Base-by-base conservation (phyloP, 2,797 vertebrate species). In the Leptatherina wallacei region DNA sequence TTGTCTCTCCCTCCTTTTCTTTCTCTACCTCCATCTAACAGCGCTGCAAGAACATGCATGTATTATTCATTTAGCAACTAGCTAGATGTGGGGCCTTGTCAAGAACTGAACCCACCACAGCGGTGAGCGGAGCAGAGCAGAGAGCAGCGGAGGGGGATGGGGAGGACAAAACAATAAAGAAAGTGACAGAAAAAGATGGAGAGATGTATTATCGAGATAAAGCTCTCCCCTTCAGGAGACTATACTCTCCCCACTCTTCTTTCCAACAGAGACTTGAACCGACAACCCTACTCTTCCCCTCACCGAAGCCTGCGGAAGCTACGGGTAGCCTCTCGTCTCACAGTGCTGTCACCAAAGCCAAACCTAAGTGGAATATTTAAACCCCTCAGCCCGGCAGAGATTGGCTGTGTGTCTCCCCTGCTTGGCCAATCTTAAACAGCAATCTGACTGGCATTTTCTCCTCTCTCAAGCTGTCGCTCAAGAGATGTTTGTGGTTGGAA, bases 21-120 rank as follows among this genome's bases (percentile, higher is more conserved):
- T 56, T 69, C 72, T 61, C 51, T 65, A 67, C 2, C 59, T 77
- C 81, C 69, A 56, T 85, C 80, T 77, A 81, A 78, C 82, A 83
- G 85, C 27, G 57, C 72, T 74, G 75, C 74, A 59, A 77, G 81
- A 88, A 85, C 86, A 85, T 85, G 78, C 87, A 93, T 94, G 87
- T 89, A 93, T 93, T 94, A 93, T 94, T 93, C 90, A 92, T 90
- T 88, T 85, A 86, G 88, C 83, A 83, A 83, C 80, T 56, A 88
- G 88, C 85, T 89, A 81, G 86, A 90, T 91, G 89, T 90, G 89
- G 86, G 88, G 89, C 88, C 89, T 88, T 89, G 91, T 92, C 89
- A 92, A 83, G 88, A 89, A 77, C 67, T 84, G 85, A 91, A 91
- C 83, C 87, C 75, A 83, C 86, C 82, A 61, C 81, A 38, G 81